Evolutionary conservation across 1,140 invertebrate species (phyloP).

Genomic region (Pseudobourletiella spinata): DNA sequence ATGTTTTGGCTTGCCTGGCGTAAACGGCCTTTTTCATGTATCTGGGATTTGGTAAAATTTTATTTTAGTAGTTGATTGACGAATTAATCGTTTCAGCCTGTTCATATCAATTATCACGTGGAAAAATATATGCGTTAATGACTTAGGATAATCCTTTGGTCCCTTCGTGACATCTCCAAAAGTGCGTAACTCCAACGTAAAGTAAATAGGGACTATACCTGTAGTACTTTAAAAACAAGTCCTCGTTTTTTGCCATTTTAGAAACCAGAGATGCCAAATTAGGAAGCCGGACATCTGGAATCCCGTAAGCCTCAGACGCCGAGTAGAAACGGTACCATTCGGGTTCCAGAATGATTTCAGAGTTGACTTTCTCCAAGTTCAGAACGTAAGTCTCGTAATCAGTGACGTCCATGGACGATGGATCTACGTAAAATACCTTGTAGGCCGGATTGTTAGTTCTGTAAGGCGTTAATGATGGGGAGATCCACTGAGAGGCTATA

Average conservation of each 20-base stretch:
- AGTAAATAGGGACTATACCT: conserved; percentile 40
- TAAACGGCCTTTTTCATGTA: conserved; percentile 16
- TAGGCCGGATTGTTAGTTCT: conserved; percentile 47
- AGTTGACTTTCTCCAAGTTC: conserved; percentile 44
- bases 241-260: conserved; percentile 38
- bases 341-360: conserved; percentile 41
- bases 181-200: too few relatives aligned
- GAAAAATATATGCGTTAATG: background rate
- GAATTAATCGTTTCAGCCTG: background rate
- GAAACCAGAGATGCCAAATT: conserved; percentile 36
- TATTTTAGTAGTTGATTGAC: background rate
- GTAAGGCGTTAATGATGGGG: conserved; percentile 42
- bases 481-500: conserved; percentile 41
- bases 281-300: conserved; percentile 8
- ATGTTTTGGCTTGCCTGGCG: background rate
- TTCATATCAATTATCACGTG: background rate
- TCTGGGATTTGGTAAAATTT: conserved; percentile 20
- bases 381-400: conserved; percentile 45
- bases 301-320: conserved; percentile 34
- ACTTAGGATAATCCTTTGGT: too few relatives aligned
- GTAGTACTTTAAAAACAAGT: conserved; percentile 40
- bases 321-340: conserved; percentile 36
- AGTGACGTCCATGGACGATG: conserved; percentile 36
- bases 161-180: too few relatives aligned
- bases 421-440: conserved; percentile 43